Conservation (phyloP, 2,113 vertebrate species). For the Asarcornis scutulata region DNA sequence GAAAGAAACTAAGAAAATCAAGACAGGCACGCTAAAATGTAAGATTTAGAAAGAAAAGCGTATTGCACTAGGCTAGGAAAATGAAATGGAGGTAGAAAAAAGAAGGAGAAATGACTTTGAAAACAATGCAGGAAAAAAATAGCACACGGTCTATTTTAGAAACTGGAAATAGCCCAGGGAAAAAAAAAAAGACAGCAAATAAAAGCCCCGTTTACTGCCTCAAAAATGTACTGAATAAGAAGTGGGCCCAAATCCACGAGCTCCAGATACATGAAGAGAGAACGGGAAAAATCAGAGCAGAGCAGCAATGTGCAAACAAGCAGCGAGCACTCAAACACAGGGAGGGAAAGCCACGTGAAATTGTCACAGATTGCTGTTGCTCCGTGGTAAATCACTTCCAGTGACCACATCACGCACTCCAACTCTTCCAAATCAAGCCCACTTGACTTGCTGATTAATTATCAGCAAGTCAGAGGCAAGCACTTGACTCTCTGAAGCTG, state of each 20-base stretch:
- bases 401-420: fast-evolving
- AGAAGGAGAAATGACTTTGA: not conserved
- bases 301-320: not conserved
- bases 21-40: not conserved
- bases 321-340: not conserved
- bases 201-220: not conserved
- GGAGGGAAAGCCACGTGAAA: not conserved
- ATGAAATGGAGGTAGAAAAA: not conserved
- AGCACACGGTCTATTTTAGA: slow-evolving; percentile 2
- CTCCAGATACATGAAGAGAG: not conserved
- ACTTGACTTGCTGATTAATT: not conserved
- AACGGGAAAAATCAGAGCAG: not conserved
- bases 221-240: slow-evolving; percentile 4
- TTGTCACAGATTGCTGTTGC: not conserved
- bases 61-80: not conserved
- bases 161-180: not conserved
- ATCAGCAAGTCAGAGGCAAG: not conserved
- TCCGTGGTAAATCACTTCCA: not conserved
- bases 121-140: slow-evolving; percentile 43
- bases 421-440: not conserved
- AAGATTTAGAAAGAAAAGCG: not conserved
- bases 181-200: not conserved
- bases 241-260: not conserved
- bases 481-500: not conserved
- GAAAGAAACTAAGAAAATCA: not conserved